Evolutionary conservation across 37 sponge, comb jelly and placozoan genomes (phyloP).

Genomic region (Eunapius fragilis): DNA sequence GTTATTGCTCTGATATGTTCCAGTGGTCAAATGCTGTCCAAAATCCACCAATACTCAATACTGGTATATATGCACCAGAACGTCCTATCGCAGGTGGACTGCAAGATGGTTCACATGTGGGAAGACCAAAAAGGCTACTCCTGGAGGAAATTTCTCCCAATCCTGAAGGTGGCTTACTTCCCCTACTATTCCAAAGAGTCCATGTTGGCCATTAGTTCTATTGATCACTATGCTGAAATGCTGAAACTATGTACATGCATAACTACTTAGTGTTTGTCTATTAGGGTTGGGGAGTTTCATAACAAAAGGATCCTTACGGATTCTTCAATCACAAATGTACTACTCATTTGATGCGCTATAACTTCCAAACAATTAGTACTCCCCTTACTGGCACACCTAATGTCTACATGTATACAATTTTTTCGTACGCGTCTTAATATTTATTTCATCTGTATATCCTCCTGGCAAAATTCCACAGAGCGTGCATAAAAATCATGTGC

Average conservation of each 20-base stretch:
- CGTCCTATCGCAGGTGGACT: conserved; percentile 6
- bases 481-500: too few relatives aligned
- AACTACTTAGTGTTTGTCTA: too few relatives aligned
- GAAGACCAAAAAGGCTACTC: conserved; percentile 33
- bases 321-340: too few relatives aligned
- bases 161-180: conserved; percentile 14
- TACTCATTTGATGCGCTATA: too few relatives aligned
- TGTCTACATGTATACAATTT: too few relatives aligned
- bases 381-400: too few relatives aligned
- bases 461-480: too few relatives aligned
- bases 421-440: too few relatives aligned
- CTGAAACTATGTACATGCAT: neutral
- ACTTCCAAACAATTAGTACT: too few relatives aligned
- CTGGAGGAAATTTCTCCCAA: conserved; percentile 31
- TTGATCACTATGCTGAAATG: neutral
- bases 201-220: neutral
- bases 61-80: neutral
- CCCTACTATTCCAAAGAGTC: neutral
- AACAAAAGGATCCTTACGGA: too few relatives aligned
- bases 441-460: too few relatives aligned
- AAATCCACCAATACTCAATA: neutral
- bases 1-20: conserved; percentile 13
- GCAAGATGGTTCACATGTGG: neutral
- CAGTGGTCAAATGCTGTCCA: neutral
- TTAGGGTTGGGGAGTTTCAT: too few relatives aligned